phyloP scores from a whole-genome alignment of 2,888 invertebrate genomes.

The Dorcus hopei region DNA sequence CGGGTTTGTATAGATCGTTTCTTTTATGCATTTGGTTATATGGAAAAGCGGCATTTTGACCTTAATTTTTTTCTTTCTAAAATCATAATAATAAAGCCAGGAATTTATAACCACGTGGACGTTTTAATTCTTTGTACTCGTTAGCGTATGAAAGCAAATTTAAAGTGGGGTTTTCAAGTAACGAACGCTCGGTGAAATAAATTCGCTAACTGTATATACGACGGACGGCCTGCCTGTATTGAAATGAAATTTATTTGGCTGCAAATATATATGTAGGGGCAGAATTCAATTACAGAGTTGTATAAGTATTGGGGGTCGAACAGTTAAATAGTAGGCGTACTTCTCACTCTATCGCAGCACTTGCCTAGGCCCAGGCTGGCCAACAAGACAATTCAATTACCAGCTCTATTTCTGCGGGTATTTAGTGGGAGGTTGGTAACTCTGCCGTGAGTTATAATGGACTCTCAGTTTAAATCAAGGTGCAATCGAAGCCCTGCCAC shows the following conservation, averaged over 20 bases:
- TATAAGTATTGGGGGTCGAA: constrained; percentile 43
- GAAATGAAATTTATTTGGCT: constrained; percentile 46
- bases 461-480: constrained; percentile 43
- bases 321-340: constrained; percentile 44
- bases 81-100: neutral
- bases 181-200: no score
- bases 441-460: constrained; percentile 39
- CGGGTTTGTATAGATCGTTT: constrained; percentile 14
- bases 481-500: constrained; percentile 41
- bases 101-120: neutral
- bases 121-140: neutral
- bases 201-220: neutral
- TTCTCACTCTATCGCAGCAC: constrained; percentile 24
- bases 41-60: constrained; percentile 5
- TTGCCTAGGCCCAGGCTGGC: constrained; percentile 31
- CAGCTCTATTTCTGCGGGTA: constrained; percentile 47
- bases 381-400: constrained; percentile 53
- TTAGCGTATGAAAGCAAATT: neutral
- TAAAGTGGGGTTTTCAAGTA: neutral
- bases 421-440: constrained; percentile 34
- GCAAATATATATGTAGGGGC: constrained; percentile 46
- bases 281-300: constrained; percentile 49
- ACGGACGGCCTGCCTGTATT: constrained; percentile 25
- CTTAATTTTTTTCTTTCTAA: neutral
- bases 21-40: constrained; percentile 9